Evolutionary conservation across 2,888 invertebrate genomes (phyloP).

Genomic region (Archaeoteleia sp.): DNA sequence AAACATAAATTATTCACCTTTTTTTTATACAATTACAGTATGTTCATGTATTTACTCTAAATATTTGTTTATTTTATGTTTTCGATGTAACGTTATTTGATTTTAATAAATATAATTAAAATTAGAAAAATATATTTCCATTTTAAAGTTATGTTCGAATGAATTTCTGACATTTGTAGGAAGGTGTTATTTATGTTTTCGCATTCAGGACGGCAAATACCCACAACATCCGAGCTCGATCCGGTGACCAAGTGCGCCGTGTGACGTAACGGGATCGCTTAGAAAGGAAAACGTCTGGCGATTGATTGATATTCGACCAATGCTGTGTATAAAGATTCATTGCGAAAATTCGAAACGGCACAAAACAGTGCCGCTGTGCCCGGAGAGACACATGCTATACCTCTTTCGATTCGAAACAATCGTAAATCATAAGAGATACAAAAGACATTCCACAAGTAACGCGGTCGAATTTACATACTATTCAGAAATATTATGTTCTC

Average conservation of each 20-base stretch:
- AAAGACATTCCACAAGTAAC: too few species aligned
- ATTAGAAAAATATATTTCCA: too few species aligned
- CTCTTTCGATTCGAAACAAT: background rate
- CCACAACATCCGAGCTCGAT: constrained; percentile 5
- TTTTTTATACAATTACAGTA: too few species aligned
- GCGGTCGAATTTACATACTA: too few species aligned
- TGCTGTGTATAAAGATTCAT: constrained; percentile 19
- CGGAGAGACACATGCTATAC: background rate
- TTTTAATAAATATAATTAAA: too few species aligned
- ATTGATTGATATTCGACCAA: constrained; percentile 22
- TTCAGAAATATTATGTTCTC: too few species aligned
- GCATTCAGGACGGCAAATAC: constrained; percentile 9
- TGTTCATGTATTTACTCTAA: background rate
- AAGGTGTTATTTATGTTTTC: constrained; percentile 8
- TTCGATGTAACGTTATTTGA: background rate
- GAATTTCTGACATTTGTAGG: too few species aligned
- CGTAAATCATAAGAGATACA: constrained; percentile 15
- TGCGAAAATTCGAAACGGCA: constrained; percentile 16
- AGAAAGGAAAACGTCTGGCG: constrained; percentile 21
- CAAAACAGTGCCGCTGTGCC: constrained; percentile 10
- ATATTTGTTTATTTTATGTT: background rate
- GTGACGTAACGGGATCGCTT: constrained; percentile 19
- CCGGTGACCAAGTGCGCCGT: constrained; percentile 3
- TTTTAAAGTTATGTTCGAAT: too few species aligned
- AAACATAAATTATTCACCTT: background rate